These are phyloP conservation scores for Pantherophis alleghaniensis DNA, from an alignment of 2,797 vertebrate genomes.

Conservation along the genomic window DNA sequence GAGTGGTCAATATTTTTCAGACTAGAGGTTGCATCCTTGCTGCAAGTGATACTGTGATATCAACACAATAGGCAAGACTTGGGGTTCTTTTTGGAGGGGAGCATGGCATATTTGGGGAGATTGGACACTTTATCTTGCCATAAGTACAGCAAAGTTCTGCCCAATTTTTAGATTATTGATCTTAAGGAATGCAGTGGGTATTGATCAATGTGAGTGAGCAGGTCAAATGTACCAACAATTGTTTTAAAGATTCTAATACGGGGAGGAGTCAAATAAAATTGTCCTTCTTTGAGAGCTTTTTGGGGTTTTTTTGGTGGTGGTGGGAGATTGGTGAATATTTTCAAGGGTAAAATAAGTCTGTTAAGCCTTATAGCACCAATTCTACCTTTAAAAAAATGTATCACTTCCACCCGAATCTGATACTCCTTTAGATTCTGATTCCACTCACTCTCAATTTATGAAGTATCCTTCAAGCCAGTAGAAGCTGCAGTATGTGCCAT, in stretches of 20 bases:
- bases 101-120: background rate
- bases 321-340: background rate
- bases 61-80: background rate
- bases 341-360: background rate
- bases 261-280: background rate
- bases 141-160: background rate
- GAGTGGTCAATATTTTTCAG: background rate
- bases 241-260: background rate
- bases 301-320: background rate
- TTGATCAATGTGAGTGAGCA: background rate
- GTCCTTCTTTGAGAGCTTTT: background rate
- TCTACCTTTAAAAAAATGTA: background rate
- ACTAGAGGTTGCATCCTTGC: background rate
- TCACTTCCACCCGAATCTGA: background rate
- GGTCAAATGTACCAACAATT: background rate
- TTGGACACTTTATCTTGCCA: background rate
- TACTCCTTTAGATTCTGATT: background rate
- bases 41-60: background rate
- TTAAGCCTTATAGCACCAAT: background rate
- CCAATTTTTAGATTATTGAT: background rate
- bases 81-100: background rate
- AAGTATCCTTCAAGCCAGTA: background rate
- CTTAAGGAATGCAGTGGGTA: background rate
- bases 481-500: background rate
- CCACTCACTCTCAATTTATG: background rate